Percentiles rank a stretch among this genome's conserved stretches.
Evolutionary conservation across 2,888 invertebrate species (phyloP).

Genomic region (Acleris sparsana): DNA sequence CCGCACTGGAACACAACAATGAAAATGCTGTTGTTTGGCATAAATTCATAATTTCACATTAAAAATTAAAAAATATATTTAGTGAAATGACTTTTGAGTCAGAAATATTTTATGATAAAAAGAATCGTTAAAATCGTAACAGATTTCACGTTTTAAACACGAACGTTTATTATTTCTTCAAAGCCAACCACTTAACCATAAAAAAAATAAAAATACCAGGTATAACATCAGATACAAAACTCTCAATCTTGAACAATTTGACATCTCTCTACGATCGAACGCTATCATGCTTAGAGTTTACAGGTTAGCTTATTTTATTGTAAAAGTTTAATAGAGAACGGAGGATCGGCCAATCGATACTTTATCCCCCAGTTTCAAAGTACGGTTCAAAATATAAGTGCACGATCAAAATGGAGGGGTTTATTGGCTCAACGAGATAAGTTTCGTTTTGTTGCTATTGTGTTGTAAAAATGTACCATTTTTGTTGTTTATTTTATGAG

Average conservation of each 20-base stretch:
- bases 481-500: neutral
- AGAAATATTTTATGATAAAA: no score
- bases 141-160: no score
- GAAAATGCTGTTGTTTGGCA: no score
- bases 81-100: neutral
- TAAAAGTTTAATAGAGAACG: constrained; percentile 36
- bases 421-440: constrained; percentile 28
- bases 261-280: constrained; percentile 14
- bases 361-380: constrained; percentile 36
- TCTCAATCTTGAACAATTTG: neutral
- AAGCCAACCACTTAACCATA: neutral
- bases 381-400: constrained; percentile 35
- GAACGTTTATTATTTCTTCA: no score
- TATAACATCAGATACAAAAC: constrained; percentile 10
- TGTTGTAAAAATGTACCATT: constrained; percentile 22
- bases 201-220: neutral
- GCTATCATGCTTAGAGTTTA: constrained; percentile 23
- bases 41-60: no score
- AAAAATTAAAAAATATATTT: no score
- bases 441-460: constrained; percentile 25
- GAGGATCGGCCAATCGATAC: constrained; percentile 35
- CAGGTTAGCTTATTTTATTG: constrained; percentile 36
- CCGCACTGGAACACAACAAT: no score
- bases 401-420: constrained; percentile 28
- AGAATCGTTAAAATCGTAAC: no score